Percentiles rank a stretch among this genome's conserved stretches.
These are phyloP conservation scores for Tetranychus truncatus DNA, from an alignment of 2,888 invertebrate genomes.

Conservation along the genomic window DNA sequence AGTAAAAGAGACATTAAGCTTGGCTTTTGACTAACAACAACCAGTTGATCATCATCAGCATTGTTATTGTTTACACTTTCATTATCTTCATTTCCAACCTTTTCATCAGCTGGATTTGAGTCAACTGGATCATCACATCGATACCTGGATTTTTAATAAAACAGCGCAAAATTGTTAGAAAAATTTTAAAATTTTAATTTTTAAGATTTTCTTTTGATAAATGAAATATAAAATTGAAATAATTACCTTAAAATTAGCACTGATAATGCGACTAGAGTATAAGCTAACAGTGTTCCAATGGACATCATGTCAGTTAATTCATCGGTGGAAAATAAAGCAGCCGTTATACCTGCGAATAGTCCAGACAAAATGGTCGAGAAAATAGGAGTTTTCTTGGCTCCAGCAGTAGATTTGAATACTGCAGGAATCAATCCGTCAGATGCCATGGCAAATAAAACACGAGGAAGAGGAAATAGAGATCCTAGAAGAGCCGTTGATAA, in stretches of 20 bases:
- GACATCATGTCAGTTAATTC: conserved; percentile 37
- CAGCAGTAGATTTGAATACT: conserved; percentile 33
- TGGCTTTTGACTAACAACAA: not conserved
- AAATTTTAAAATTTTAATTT: too few relatives aligned
- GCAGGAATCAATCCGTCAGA: conserved; percentile 70
- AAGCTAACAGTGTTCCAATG: conserved; percentile 35
- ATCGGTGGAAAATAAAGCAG: conserved; percentile 33
- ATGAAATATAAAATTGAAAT: not conserved
- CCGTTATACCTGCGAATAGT: conserved; percentile 35
- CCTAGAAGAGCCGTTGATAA: conserved; percentile 84
- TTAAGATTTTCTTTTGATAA: too few relatives aligned
- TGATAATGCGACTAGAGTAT: conserved; percentile 36
- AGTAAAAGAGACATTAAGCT: not conserved
- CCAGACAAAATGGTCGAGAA: conserved; percentile 36
- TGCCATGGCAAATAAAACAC: conserved; percentile 64
- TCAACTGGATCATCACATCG: not conserved
- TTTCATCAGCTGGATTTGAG: not conserved
- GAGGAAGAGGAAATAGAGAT: conserved; percentile 34
- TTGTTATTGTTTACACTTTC: not conserved
- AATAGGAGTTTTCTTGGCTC: conserved; percentile 35
- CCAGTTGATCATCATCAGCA: not conserved
- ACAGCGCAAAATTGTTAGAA: too few relatives aligned
- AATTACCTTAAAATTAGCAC: conserved; percentile 34
- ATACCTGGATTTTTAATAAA: too few relatives aligned
- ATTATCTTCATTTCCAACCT: not conserved